These are phyloP conservation scores for Passer montanus DNA, from an alignment of 2,113 vertebrate genomes.

Conservation along the genomic window DNA sequence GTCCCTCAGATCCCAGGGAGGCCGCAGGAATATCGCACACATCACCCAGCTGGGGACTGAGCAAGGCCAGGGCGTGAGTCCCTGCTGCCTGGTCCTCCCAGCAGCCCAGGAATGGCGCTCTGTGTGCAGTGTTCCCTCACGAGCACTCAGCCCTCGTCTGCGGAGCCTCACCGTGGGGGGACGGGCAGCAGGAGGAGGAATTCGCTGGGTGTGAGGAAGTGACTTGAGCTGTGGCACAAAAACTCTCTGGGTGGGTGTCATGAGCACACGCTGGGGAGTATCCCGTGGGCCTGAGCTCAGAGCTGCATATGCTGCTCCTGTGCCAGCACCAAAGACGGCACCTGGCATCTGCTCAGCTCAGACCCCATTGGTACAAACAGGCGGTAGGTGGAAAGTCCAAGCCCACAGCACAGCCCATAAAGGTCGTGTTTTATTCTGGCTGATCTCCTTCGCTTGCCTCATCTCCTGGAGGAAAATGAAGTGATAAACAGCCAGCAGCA, in stretches of 20 bases:
- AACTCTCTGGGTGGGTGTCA: slow-evolving; percentile 60
- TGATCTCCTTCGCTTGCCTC: slow-evolving; percentile 60
- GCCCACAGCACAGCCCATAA: slow-evolving; percentile 61
- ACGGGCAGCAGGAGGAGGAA: neutral
- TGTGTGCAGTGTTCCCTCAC: neutral
- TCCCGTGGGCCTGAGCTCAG: slow-evolving; percentile 63
- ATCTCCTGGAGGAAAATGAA: slow-evolving; percentile 63
- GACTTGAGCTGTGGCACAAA: slow-evolving; percentile 51
- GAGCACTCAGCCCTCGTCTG: neutral
- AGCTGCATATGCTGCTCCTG: slow-evolving; percentile 55
- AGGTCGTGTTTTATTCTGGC: slow-evolving; percentile 68
- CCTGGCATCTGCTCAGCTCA: slow-evolving; percentile 63
- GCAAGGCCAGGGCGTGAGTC: neutral
- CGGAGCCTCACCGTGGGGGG: neutral
- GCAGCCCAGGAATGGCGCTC: neutral
- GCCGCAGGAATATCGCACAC: neutral
- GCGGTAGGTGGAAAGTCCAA: slow-evolving; percentile 63
- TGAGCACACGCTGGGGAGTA: slow-evolving; percentile 55
- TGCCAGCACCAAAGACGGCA: slow-evolving; percentile 60
- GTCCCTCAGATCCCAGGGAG: neutral
- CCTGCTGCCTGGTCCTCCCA: neutral
- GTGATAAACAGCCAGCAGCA: slow-evolving; percentile 66
- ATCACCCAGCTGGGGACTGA: neutral
- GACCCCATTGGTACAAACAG: slow-evolving; percentile 56
- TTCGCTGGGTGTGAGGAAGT: slow-evolving; percentile 50